A percentile compares a stretch with the other conserved stretches of the same genome.
phyloP scores from a whole-genome alignment of 2,113 vertebrate species.

The Pterocles orientalis region DNA sequence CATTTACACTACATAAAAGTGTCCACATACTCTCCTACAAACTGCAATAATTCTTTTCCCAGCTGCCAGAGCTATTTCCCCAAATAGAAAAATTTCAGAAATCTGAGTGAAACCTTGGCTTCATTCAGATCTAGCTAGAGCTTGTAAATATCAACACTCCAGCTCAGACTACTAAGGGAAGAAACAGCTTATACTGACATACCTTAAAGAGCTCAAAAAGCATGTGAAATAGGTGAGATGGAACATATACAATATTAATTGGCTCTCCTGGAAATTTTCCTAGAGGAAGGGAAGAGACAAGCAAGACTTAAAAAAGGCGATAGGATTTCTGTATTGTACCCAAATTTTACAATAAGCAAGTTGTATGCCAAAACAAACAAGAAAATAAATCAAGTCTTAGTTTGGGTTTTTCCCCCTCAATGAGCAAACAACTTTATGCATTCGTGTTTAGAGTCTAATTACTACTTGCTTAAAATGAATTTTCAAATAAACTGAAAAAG shows the following conservation, averaged over 20 bases:
- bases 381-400: background rate
- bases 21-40: background rate
- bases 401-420: background rate
- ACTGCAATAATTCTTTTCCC: background rate
- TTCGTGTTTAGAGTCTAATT: background rate
- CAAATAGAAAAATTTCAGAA: background rate
- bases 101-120: background rate
- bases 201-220: constrained; percentile 99
- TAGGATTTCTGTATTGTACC: background rate
- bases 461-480: background rate
- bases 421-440: background rate
- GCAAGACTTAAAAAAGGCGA: background rate
- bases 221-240: constrained; percentile 98
- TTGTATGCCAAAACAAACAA: background rate
- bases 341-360: background rate
- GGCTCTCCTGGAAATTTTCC: constrained; percentile 83
- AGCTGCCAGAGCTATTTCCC: background rate
- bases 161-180: background rate
- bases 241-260: constrained; percentile 92
- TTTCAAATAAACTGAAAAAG: background rate
- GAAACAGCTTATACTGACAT: background rate
- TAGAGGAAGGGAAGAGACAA: constrained; percentile 49
- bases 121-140: background rate
- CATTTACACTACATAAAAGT: background rate
- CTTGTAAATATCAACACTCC: background rate